Percentiles rank a stretch among this genome's conserved stretches.
These are phyloP conservation scores for Cryptocephalus moraei DNA, from an alignment of 2,888 invertebrate genomes.

Conservation along the genomic window DNA sequence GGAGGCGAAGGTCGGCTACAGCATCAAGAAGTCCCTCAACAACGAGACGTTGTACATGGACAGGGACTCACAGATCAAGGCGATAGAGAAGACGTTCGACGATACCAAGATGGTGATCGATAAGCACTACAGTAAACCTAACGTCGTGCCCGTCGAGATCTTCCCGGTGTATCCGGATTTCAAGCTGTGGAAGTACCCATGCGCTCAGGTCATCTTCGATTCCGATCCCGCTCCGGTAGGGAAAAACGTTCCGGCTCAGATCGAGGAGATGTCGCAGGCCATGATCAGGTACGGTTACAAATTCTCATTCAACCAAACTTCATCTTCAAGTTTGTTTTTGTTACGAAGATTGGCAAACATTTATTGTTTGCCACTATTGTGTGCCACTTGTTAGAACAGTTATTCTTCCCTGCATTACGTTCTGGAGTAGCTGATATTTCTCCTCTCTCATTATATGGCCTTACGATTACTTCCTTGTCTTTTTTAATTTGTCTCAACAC, in stretches of 20 bases:
- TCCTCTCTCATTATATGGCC: too few species aligned
- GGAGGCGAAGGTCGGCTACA: conserved; percentile 98
- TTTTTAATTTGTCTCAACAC: too few species aligned
- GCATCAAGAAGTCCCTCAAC: conserved; percentile 84
- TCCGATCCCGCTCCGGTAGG: conserved; percentile 93
- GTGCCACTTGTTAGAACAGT: too few species aligned
- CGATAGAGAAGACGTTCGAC: conserved; percentile 94
- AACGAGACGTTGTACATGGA: conserved; percentile 93
- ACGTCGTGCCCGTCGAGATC: conserved; percentile 83
- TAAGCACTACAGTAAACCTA: conserved; percentile 94
- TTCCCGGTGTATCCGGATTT: conserved; percentile 91
- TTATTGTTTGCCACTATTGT: too few species aligned
- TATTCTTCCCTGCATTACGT: too few species aligned
- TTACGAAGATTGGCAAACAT: too few species aligned
- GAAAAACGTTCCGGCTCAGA: conserved; percentile 75
- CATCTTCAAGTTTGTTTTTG: too few species aligned
- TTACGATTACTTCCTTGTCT: too few species aligned
- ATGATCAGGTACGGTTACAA: conserved; percentile 79
- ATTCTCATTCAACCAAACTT: background rate
- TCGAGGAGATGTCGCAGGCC: conserved; percentile 97
- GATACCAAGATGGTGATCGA: conserved; percentile 77
- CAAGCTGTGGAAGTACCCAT: conserved; percentile 94
- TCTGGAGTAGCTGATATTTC: too few species aligned
- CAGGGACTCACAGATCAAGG: conserved; percentile 91
- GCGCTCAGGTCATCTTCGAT: conserved; percentile 97